Conservation (phyloP, 1,140 invertebrate genomes). For the Camponotus floridanus region DNA sequence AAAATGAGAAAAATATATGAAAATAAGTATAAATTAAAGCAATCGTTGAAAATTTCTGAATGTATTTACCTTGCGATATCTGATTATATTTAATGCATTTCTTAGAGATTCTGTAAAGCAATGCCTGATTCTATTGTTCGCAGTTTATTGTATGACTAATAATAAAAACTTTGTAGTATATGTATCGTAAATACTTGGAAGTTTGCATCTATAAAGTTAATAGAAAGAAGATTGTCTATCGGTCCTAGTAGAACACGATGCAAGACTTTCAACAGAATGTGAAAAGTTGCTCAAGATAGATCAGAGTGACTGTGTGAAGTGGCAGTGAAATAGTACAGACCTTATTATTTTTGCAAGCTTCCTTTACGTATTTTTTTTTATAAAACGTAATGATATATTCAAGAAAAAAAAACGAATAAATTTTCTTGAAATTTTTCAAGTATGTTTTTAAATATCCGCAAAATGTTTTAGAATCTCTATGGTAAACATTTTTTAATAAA, state of each 20-base stretch:
- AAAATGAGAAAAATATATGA: not conserved
- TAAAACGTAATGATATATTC: not conserved
- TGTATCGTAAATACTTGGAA: conserved; percentile 62
- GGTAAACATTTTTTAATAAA: not conserved
- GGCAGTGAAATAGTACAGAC: conserved; percentile 82
- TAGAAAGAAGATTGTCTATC: conserved; percentile 64
- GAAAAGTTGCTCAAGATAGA: conserved; percentile 67
- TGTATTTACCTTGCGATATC: conserved; percentile 69
- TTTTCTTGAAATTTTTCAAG: not conserved
- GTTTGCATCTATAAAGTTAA: conserved; percentile 70
- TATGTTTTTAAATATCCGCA: not conserved
- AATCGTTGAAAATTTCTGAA: conserved; percentile 64
- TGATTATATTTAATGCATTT: conserved; percentile 64
- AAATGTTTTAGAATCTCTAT: not conserved
- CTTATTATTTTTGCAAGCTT: conserved; percentile 79
- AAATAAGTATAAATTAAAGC: not conserved
- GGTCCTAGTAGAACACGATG: conserved; percentile 75
- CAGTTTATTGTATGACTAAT: conserved; percentile 65
- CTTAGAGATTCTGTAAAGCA: conserved; percentile 68
- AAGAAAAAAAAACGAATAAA: not conserved
- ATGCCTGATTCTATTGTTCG: conserved; percentile 72
- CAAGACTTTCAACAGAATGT: conserved; percentile 70
- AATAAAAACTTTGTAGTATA: conserved; percentile 68
- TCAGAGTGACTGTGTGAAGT: conserved; percentile 77
- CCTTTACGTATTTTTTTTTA: conserved; percentile 42